Percentiles rank a stretch among this genome's conserved stretches.
phyloP scores from a whole-genome alignment of 2,888 invertebrate species.

The Ichneumoninae sp. region DNA sequence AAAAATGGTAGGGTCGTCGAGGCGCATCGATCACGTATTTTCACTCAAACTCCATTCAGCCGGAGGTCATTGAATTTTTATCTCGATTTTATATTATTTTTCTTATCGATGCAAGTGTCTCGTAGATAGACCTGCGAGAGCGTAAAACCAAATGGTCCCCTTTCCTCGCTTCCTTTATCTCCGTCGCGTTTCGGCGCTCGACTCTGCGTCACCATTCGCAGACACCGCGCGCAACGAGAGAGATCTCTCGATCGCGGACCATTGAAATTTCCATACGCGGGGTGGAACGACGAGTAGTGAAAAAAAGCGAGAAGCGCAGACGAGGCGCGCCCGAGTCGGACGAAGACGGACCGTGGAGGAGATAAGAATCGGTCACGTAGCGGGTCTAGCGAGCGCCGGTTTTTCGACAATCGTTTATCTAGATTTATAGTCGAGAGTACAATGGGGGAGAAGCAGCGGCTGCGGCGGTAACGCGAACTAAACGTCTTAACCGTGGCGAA shows the following conservation, averaged over 20 bases:
- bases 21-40: conserved; percentile 69
- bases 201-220: conserved; percentile 16
- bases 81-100: conserved; percentile 67
- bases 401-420: conserved; percentile 50
- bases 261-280: conserved; percentile 60
- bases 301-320: conserved; percentile 17
- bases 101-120: conserved; percentile 53
- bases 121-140: conserved; percentile 33
- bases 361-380: conserved; percentile 63
- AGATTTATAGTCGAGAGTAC: conserved; percentile 41
- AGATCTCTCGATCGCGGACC: conserved; percentile 56
- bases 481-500: conserved; percentile 40
- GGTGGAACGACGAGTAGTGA: not conserved
- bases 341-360: conserved; percentile 21
- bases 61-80: conserved; percentile 47
- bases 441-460: not conserved
- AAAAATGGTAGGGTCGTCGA: conserved; percentile 45
- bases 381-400: not conserved
- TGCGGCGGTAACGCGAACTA: not conserved
- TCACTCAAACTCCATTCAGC: conserved; percentile 61
- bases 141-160: conserved; percentile 48
- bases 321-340: conserved; percentile 17
- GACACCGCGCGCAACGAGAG: conserved; percentile 3
- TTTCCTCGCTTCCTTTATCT: conserved; percentile 39
- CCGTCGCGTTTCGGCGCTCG: conserved; percentile 28